Percentiles rank a stretch among this genome's conserved stretches.
Evolutionary conservation across 1,140 invertebrate species (phyloP).

Genomic region (Harpegnathos saltator): DNA sequence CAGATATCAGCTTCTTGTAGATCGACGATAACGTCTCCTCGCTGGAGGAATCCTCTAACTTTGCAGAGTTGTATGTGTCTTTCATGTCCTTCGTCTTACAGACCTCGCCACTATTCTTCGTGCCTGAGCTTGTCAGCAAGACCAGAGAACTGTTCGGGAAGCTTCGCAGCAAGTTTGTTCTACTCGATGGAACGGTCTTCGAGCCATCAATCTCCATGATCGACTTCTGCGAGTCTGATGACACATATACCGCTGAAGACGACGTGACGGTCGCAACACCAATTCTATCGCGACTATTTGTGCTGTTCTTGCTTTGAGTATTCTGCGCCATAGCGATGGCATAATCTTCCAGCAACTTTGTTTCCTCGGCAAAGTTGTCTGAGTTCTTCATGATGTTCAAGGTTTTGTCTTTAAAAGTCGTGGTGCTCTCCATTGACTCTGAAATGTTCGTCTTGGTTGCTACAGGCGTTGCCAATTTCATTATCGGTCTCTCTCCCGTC

Average conservation of each 20-base stretch:
- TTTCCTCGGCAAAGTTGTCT: conserved; percentile 35
- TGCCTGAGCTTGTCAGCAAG: conserved; percentile 38
- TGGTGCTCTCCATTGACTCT: neutral
- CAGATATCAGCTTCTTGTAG: conserved; percentile 63
- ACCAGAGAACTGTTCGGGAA: conserved; percentile 63
- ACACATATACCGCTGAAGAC: neutral
- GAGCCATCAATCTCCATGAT: neutral
- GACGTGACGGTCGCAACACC: neutral
- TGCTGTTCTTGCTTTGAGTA: conserved; percentile 14
- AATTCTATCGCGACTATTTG: neutral
- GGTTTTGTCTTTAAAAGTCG: neutral
- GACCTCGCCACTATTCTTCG: conserved; percentile 9
- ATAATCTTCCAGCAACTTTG: conserved; percentile 49
- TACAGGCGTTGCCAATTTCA: neutral
- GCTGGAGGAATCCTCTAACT: conserved; percentile 53
- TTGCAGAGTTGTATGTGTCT: neutral
- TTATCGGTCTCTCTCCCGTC: conserved; percentile 60
- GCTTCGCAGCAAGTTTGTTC: conserved; percentile 59
- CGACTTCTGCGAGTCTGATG: conserved; percentile 1
- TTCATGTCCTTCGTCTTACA: neutral
- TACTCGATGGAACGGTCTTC: conserved; percentile 23
- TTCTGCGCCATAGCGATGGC: conserved; percentile 44
- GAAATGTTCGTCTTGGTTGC: neutral
- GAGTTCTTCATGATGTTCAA: neutral
- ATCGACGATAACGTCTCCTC: conserved; percentile 74